Base-by-base conservation (phyloP, 30 jellyfish, hydroid and myxozoan species). In the Aurelia sp. region DNA sequence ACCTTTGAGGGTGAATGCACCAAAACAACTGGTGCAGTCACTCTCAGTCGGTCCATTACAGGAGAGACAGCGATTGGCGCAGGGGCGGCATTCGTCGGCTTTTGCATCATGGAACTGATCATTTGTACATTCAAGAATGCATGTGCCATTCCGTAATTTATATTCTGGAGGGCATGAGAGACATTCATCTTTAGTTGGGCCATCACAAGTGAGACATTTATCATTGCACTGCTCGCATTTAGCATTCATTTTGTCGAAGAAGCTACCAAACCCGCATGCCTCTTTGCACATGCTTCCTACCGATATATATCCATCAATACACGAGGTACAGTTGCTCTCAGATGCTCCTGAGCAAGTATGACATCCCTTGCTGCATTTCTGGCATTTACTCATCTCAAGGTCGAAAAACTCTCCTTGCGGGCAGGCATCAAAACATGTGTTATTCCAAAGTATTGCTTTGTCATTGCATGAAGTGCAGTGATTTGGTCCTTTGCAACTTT, bases 401-500 rank as follows among this genome's bases (percentile, higher is more conserved):
- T 86, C 61, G 66, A 48, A 70, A 67, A 15, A 92, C 21, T 62
- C 78, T 20, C 91, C 92, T 40, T 58, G 74, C 78, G 66, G 87
- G 58, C 98, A 92, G 11, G 18, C 74, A 20, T 63, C 31, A 8
- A 40, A 67, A 58, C 98, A 92, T 12, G 80, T n/a, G 44, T 51
- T 68, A 33, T 90, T 90, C 62, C 58, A 35, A 44, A 81, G 88
- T 21, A 53, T 27, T 13, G 72, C 64, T 8, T 65, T 84, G 18
- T 73, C 83, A 10, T 40, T 40, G 67, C 97, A 90, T 11, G 91
- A 66, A 31, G 51, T 63, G 52, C 97, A 90, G n/a, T 90, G 65
- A 19, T 50, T 8, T 11, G 87, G 82, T 22, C 97, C 98, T 66
- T 41, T 72, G 82, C 98, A 93, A 6, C 97, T 40, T 21, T 77